Percentiles rank a stretch among this genome's conserved stretches.
Evolutionary conservation across 2,888 invertebrate genomes (phyloP).

Genomic region (Physocephala rufipes): DNA sequence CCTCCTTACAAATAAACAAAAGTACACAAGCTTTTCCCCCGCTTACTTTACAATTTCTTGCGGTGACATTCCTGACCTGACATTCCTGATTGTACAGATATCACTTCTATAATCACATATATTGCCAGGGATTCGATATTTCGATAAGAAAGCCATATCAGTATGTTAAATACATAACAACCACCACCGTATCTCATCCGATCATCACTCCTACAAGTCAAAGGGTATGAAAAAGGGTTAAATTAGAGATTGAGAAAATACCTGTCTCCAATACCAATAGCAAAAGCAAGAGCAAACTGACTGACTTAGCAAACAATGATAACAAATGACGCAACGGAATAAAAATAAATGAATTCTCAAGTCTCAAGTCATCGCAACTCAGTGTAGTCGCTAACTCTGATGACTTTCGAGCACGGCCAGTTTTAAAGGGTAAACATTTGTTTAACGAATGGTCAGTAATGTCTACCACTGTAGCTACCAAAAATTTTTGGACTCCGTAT

Average conservation of each 20-base stretch:
- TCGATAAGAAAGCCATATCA: constrained; percentile 12
- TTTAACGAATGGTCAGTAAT: constrained; percentile 61
- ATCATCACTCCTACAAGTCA: constrained; percentile 31
- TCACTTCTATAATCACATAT: constrained; percentile 18
- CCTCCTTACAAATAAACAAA: too few relatives aligned
- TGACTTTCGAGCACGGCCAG: constrained; percentile 22
- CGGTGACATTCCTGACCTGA: too few relatives aligned
- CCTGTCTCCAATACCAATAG: too few relatives aligned
- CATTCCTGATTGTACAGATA: not conserved
- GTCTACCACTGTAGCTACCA: too few relatives aligned
- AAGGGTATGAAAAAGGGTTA: constrained; percentile 27
- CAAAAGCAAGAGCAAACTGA: too few relatives aligned
- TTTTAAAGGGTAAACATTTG: constrained; percentile 56
- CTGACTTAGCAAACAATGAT: not conserved
- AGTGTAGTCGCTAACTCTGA: not conserved
- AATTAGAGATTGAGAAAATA: too few relatives aligned
- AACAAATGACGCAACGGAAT: constrained; percentile 8
- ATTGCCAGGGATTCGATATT: not conserved
- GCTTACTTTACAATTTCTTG: too few relatives aligned
- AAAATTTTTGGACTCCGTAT: too few relatives aligned
- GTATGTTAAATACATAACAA: constrained; percentile 20
- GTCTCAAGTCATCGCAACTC: constrained; percentile 22
- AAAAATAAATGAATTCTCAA: constrained; percentile 22
- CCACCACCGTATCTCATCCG: not conserved
- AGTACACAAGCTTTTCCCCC: too few relatives aligned